Evolutionary conservation across 1,140 invertebrate species (phyloP).

Genomic region (Drosophila littoralis): DNA sequence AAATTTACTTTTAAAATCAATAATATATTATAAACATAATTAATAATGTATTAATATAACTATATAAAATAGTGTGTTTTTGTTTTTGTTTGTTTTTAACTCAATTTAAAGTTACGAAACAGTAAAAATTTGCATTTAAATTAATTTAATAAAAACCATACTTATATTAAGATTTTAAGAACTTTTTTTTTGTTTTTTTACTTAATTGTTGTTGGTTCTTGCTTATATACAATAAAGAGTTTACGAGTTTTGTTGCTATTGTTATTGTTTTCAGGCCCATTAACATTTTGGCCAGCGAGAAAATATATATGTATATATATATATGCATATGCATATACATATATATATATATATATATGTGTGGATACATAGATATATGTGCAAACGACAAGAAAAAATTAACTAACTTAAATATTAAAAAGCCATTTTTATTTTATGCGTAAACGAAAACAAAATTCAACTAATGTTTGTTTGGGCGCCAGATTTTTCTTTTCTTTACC

Average conservation of each 20-base stretch:
- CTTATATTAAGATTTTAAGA: conserved; percentile 26
- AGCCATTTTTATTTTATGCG: conserved; percentile 49
- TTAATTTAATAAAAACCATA: conserved; percentile 45
- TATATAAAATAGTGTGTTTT: conserved; percentile 55
- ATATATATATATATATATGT: neutral
- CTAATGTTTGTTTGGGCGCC: conserved; percentile 47
- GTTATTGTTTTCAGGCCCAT: conserved; percentile 28
- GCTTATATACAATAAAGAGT: conserved; percentile 35
- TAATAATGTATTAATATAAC: conserved; percentile 64
- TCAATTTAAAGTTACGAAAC: conserved; percentile 35
- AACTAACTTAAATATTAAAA: conserved; percentile 77
- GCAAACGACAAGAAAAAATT: conserved; percentile 61
- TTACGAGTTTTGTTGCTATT: conserved; percentile 25
- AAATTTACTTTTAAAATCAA: conserved; percentile 70
- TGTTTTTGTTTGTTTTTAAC: conserved; percentile 32
- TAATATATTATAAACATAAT: conserved; percentile 60
- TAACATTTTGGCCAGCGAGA: conserved; percentile 49
- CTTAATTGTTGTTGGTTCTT: conserved; percentile 1
- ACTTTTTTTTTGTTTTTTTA: conserved; percentile 21
- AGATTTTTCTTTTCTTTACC: conserved; percentile 10
- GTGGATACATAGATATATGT: conserved; percentile 7
- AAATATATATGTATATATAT: conserved; percentile 18
- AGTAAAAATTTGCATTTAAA: conserved; percentile 47
- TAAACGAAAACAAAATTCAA: conserved; percentile 56
- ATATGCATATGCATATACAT: conserved; percentile 14